Evolutionary conservation across 2,113 vertebrate species (phyloP).

Genomic region (Boulengeromyrus knoepffleri): DNA sequence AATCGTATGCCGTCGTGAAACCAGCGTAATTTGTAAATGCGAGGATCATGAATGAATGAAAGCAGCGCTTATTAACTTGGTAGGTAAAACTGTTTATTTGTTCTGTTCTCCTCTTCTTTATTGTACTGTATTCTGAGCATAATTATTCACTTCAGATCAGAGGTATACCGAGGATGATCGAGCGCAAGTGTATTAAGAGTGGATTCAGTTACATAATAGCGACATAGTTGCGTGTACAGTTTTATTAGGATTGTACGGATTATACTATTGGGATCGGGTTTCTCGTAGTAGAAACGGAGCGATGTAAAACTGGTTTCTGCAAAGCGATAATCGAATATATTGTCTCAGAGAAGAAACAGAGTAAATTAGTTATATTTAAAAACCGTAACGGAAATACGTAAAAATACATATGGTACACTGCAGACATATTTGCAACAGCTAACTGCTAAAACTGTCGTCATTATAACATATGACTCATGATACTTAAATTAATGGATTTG

Average conservation of each 20-base stretch:
- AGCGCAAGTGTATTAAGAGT: constrained; percentile 24
- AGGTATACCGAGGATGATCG: not conserved
- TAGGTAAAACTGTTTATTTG: constrained; percentile 36
- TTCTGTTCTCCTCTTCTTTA: not conserved
- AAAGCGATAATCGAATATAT: not conserved
- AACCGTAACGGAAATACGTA: not conserved
- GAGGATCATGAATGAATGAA: constrained; percentile 54
- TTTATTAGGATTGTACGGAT: constrained; percentile 25
- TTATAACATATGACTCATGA: not conserved
- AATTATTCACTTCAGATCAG: not conserved
- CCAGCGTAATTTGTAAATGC: constrained; percentile 29
- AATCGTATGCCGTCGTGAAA: constrained; percentile 15
- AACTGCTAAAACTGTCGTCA: constrained; percentile 14
- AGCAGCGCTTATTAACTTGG: constrained; percentile 44
- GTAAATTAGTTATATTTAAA: not conserved
- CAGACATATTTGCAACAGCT: constrained; percentile 5
- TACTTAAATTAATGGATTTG: not conserved
- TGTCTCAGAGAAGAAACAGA: not conserved
- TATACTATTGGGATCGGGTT: not conserved
- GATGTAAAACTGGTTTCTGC: not conserved
- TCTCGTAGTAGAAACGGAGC: constrained; percentile 14
- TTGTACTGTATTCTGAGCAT: not conserved
- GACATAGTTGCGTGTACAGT: constrained; percentile 36
- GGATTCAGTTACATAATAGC: constrained; percentile 59
- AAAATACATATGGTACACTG: not conserved